phyloP scores from a whole-genome alignment of 2,797 vertebrate genomes.

The Picus viridis region DNA sequence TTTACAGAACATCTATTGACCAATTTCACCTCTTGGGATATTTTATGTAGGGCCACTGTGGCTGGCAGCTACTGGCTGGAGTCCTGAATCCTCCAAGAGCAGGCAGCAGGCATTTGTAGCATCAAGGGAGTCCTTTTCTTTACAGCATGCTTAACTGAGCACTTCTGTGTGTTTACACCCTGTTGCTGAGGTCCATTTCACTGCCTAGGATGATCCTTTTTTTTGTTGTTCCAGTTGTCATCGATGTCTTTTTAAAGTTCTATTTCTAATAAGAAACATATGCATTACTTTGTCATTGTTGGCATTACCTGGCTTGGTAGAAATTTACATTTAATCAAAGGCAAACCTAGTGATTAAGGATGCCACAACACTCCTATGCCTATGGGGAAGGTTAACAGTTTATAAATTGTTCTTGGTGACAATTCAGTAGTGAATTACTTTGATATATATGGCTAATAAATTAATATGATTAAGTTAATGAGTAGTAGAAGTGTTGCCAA shows the following conservation, averaged over 20 bases:
- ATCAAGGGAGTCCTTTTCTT: neutral
- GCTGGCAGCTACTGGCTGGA: neutral
- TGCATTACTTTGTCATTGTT: slow-evolving; percentile 49
- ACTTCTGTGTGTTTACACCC: slow-evolving; percentile 19
- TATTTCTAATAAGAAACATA: slow-evolving; percentile 61
- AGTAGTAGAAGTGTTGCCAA: slow-evolving; percentile 76
- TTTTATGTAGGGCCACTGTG: neutral
- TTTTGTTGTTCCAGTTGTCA: neutral
- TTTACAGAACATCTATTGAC: neutral
- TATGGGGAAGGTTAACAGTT: slow-evolving; percentile 56
- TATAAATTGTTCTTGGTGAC: slow-evolving; percentile 75
- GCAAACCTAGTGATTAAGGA: slow-evolving; percentile 41
- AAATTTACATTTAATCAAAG: slow-evolving; percentile 59
- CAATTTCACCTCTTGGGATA: neutral
- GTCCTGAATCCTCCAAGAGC: neutral
- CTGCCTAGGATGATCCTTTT: slow-evolving; percentile 12
- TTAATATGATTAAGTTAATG: slow-evolving; percentile 83
- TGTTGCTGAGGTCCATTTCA: slow-evolving; percentile 43
- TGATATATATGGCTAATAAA: slow-evolving; percentile 79
- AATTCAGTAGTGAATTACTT: slow-evolving; percentile 74
- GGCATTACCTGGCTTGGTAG: slow-evolving; percentile 55
- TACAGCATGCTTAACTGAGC: neutral
- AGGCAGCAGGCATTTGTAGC: neutral
- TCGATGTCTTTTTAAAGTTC: slow-evolving; percentile 44
- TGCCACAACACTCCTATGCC: slow-evolving; percentile 43